These are phyloP conservation scores for Trichomycterus rosablanca DNA, from an alignment of 2,113 vertebrate species.

Conservation along the genomic window DNA sequence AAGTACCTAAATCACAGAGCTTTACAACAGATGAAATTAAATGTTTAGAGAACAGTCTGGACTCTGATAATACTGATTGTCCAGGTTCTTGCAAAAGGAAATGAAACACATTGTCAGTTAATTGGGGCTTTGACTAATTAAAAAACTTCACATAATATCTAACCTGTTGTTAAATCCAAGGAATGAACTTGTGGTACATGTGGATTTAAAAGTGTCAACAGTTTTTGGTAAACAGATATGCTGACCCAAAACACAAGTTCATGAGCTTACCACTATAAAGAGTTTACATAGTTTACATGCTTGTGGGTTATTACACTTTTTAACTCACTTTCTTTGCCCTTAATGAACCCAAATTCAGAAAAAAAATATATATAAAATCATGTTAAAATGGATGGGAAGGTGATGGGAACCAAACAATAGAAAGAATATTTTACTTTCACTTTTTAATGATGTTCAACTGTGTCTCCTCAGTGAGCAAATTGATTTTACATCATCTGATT, in stretches of 20 bases:
- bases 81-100: neutral
- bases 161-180: neutral
- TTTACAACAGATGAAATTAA: neutral
- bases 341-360: conserved; percentile 3
- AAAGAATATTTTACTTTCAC: no score
- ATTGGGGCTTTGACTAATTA: neutral
- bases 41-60: neutral
- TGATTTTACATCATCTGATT: no score
- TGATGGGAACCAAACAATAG: no score
- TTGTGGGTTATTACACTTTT: no score
- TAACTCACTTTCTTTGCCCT: neutral
- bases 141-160: neutral
- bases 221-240: conserved; percentile 14
- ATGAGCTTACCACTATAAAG: no score
- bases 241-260: no score
- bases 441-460: no score
- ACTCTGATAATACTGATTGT: neutral
- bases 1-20: neutral
- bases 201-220: conserved; percentile 3
- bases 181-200: no score
- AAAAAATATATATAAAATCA: no score
- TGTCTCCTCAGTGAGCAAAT: no score
- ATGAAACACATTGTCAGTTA: neutral
- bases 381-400: no score
- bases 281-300: neutral